Percentiles rank a stretch among this genome's conserved stretches.
phyloP scores from a whole-genome alignment of 2,797 vertebrate species.

The Cetoscarus ocellatus region DNA sequence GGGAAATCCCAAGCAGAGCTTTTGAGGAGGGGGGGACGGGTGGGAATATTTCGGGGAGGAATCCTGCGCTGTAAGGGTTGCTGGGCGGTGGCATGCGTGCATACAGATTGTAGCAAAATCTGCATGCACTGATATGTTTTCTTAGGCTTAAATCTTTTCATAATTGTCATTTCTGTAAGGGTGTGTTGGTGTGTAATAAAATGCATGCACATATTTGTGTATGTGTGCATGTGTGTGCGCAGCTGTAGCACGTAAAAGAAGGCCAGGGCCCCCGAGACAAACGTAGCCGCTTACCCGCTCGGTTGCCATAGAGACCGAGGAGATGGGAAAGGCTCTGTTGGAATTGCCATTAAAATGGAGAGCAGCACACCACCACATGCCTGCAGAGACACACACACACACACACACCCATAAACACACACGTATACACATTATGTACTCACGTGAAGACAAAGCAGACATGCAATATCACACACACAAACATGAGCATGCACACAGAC shows the following conservation, averaged over 20 bases:
- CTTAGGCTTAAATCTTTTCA: slow-evolving; percentile 52
- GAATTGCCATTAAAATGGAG: slow-evolving; percentile 85
- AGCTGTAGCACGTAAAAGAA: slow-evolving; percentile 81
- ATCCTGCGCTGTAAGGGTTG: slow-evolving; percentile 22
- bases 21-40: slow-evolving; percentile 36
- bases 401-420: slow-evolving; percentile 33
- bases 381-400: slow-evolving; percentile 49
- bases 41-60: slow-evolving; percentile 30
- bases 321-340: slow-evolving; percentile 78
- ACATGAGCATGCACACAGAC: background rate
- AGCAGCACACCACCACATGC: slow-evolving; percentile 71
- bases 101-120: slow-evolving; percentile 9
- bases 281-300: slow-evolving; percentile 75
- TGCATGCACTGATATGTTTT: slow-evolving; percentile 31
- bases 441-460: slow-evolving; percentile 49
- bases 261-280: slow-evolving; percentile 85
- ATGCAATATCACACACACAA: slow-evolving; percentile 7
- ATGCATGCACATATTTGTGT: slow-evolving; percentile 11
- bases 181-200: slow-evolving; percentile 41
- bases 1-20: slow-evolving; percentile 61
- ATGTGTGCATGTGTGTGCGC: slow-evolving; percentile 32
- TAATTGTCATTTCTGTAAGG: slow-evolving; percentile 30
- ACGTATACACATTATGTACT: slow-evolving; percentile 33
- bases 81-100: slow-evolving; percentile 22
- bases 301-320: slow-evolving; percentile 82